phyloP scores from a whole-genome alignment of 2,113 vertebrate species.

The Istiophorus platypterus region DNA sequence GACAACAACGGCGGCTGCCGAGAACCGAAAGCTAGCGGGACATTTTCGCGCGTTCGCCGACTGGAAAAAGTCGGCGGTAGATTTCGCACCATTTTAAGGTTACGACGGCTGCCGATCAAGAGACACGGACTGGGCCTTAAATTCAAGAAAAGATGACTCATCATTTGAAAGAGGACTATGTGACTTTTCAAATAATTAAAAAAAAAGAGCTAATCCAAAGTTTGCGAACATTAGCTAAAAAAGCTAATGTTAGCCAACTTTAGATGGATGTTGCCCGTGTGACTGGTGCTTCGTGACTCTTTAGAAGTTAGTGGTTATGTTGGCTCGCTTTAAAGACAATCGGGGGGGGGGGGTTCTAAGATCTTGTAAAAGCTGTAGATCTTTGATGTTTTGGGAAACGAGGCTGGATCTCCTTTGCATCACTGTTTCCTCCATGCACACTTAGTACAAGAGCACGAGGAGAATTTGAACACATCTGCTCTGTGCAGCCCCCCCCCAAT shows the following conservation, averaged over 20 bases:
- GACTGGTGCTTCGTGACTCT: neutral
- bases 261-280: no score
- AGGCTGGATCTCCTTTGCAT: neutral
- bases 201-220: neutral
- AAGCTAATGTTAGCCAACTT: neutral
- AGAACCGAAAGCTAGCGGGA: neutral
- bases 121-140: neutral
- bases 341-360: no score
- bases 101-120: neutral
- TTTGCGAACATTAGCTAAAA: no score
- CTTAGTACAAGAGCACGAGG: neutral
- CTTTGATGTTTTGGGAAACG: neutral
- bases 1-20: neutral
- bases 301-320: neutral
- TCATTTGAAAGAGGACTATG: neutral
- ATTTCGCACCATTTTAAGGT: neutral
- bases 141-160: neutral
- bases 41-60: no score
- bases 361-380: neutral
- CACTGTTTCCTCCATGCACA: neutral
- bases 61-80: neutral
- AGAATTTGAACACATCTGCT: constrained; percentile 14
- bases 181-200: no score
- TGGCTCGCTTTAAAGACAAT: neutral
- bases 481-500: constrained; percentile 27